Evolutionary conservation across 2,797 vertebrate genomes (phyloP).

Genomic region (Parotocinclus haroldoi): DNA sequence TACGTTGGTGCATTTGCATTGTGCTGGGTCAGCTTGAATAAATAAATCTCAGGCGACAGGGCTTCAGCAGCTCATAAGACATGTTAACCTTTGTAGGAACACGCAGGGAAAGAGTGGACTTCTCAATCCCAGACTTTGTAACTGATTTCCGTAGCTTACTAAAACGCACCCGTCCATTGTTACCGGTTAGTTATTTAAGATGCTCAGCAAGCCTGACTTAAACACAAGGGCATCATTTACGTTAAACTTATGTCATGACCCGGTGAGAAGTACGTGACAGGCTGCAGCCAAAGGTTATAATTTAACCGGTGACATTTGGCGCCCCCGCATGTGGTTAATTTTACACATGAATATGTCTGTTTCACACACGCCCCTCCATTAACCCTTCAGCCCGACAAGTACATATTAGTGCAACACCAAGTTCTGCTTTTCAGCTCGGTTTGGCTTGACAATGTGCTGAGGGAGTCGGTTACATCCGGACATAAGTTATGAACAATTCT

Average conservation of each 20-base stretch:
- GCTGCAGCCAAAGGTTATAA: constrained; percentile 39
- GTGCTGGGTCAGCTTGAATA: constrained; percentile 1
- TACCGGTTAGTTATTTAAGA: constrained; percentile 12
- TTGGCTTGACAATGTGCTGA: constrained; percentile 9
- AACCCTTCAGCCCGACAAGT: constrained; percentile 43
- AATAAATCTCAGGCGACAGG: background rate
- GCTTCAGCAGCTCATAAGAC: constrained; percentile 15
- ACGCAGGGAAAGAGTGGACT: constrained; percentile 4
- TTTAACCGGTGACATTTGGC: constrained; percentile 22
- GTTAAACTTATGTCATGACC: constrained; percentile 6
- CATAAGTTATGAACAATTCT: no score
- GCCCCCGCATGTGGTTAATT: constrained; percentile 25
- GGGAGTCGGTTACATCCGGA: no score
- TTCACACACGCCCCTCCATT: constrained; percentile 25
- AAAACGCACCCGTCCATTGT: background rate
- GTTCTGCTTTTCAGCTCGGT: constrained; percentile 10
- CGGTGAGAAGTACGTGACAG: constrained; percentile 20
- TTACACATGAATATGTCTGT: constrained; percentile 38
- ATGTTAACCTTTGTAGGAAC: constrained; percentile 10
- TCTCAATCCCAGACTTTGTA: constrained; percentile 5
- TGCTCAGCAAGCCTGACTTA: constrained; percentile 12
- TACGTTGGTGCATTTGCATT: background rate
- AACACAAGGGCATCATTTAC: constrained; percentile 18
- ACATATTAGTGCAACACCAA: constrained; percentile 37
- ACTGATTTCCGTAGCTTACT: background rate